A percentile compares a stretch with the other conserved stretches of the same genome.
phyloP scores from a whole-genome alignment of 2,113 vertebrate species.

The Macquaria australasica region DNA sequence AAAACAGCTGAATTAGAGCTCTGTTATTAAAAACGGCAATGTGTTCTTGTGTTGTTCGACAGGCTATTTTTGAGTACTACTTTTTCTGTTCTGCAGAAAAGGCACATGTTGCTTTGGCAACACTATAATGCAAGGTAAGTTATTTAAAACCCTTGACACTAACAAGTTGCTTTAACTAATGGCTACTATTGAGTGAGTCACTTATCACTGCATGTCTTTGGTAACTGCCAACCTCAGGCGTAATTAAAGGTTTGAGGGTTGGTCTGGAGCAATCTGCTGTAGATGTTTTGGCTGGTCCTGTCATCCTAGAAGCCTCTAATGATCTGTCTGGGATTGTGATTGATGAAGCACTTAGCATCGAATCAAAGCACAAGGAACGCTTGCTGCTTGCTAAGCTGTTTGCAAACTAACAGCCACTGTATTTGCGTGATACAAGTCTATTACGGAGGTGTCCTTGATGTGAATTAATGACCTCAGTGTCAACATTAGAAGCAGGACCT shows the following conservation, averaged over 20 bases:
- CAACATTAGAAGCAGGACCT: slow-evolving; percentile 40
- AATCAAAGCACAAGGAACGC: slow-evolving; percentile 73
- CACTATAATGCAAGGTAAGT: slow-evolving; percentile 20
- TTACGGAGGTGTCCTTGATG: slow-evolving; percentile 76
- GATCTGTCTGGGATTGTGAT: slow-evolving; percentile 80
- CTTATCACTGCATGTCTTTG: slow-evolving; percentile 75
- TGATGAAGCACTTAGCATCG: slow-evolving; percentile 81
- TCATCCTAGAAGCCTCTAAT: slow-evolving; percentile 79
- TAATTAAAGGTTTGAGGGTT: slow-evolving; percentile 79
- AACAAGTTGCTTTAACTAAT: slow-evolving; percentile 72
- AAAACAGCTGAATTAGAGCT: neutral
- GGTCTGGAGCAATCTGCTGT: slow-evolving; percentile 72
- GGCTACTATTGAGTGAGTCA: slow-evolving; percentile 67
- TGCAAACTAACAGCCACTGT: slow-evolving; percentile 70
- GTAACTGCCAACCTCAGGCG: slow-evolving; percentile 67
- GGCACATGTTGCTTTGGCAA: neutral
- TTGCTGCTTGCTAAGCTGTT: slow-evolving; percentile 76
- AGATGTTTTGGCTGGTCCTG: slow-evolving; percentile 76
- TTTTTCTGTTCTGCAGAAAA: neutral
- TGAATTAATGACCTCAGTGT: slow-evolving; percentile 72
- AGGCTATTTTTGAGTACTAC: neutral
- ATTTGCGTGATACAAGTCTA: slow-evolving; percentile 69
- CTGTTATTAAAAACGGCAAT: neutral
- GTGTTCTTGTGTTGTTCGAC: neutral
- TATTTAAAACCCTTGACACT: slow-evolving; percentile 60